These are phyloP conservation scores for Ennomos quercinarius DNA, from an alignment of 2,888 invertebrate genomes.

Conservation along the genomic window DNA sequence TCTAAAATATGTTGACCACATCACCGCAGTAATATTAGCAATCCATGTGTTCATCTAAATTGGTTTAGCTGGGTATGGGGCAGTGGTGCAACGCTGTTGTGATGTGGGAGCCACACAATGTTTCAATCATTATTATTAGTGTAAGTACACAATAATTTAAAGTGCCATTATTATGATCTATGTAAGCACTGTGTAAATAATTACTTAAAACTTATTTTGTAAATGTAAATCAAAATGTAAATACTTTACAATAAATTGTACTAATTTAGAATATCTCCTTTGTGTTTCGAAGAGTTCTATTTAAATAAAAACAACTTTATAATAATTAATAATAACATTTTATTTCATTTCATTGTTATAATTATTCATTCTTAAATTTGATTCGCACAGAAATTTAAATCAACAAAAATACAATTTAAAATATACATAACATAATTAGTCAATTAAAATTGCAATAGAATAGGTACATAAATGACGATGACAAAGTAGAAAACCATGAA, in stretches of 20 bases:
- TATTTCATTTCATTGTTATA: constrained; percentile 63
- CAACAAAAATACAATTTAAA: constrained; percentile 53
- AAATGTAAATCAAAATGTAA: constrained; percentile 40
- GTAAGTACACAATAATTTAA: background rate
- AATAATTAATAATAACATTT: constrained; percentile 65
- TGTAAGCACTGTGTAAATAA: constrained; percentile 33
- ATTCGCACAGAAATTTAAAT: constrained; percentile 55
- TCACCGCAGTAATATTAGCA: no score
- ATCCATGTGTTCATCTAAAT: no score
- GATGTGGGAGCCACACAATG: no score
- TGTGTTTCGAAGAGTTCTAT: constrained; percentile 1
- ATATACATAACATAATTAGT: background rate
- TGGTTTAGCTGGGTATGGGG: no score
- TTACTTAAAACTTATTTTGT: constrained; percentile 40
- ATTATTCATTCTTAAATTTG: constrained; percentile 57
- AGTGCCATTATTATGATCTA: constrained; percentile 6
- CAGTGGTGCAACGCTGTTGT: no score
- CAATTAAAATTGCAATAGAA: background rate
- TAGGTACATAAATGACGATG: background rate
- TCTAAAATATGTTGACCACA: no score
- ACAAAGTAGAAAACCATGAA: background rate
- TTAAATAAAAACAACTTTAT: background rate
- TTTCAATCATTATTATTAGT: no score
- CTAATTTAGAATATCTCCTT: constrained; percentile 18
- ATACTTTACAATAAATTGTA: constrained; percentile 42